Evolutionary conservation across 2,113 vertebrate species (phyloP).

Genomic region (Procavia capensis): DNA sequence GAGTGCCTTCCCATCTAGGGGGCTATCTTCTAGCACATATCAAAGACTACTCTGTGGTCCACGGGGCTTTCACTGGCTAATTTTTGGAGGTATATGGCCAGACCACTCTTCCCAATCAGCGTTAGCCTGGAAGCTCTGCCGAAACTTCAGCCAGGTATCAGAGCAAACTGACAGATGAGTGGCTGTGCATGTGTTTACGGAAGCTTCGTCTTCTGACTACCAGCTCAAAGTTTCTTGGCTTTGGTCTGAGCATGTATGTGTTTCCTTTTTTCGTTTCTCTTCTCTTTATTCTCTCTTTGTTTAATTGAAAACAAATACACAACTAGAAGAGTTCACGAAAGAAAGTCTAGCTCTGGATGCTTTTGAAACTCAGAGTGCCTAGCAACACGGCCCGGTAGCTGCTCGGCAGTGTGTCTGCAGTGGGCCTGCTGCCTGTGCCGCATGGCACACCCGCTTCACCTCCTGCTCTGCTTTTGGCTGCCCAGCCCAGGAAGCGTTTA

Average conservation of each 20-base stretch:
- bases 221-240: background rate
- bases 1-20: background rate
- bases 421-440: accelerated
- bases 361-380: background rate
- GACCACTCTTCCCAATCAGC: background rate
- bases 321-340: background rate
- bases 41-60: background rate
- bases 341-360: background rate
- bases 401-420: background rate
- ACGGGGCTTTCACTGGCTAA: background rate
- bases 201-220: background rate
- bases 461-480: background rate
- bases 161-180: background rate
- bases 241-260: background rate
- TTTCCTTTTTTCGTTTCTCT: background rate
- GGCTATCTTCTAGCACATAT: background rate
- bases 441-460: background rate
- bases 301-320: background rate
- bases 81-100: background rate
- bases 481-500: background rate
- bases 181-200: background rate
- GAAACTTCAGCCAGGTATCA: background rate
- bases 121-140: background rate
- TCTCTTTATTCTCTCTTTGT: background rate
- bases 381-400: background rate